Evolutionary conservation across 2,797 vertebrate genomes (phyloP), one percentile per base, ranked within the genome.

Genomic region (Acrocephalus scirpaceus): DNA sequence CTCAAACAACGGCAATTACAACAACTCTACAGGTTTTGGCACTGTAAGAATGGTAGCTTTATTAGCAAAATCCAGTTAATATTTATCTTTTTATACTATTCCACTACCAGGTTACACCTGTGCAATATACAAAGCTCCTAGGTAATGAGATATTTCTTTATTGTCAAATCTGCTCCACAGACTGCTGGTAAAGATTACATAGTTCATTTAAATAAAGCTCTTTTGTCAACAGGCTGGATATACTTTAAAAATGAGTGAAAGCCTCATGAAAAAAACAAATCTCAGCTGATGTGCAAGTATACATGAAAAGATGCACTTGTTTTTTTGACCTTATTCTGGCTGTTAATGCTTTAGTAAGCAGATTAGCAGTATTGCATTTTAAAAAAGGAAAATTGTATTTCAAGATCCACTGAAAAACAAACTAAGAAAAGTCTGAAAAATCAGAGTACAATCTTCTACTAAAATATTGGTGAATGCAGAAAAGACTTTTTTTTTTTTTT

Each of bases 1-100:
- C 82, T 96, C 96, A 97, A 97, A 98, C 96, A 97, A 97, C n/a
- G 14, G 85, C 96, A 97, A 98, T 97, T 97, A 97, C 84, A 97
- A 93, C 90, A 93, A 89, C 85, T 96, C 82, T 62, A 83, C 95
- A 96, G 94, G 95, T 92, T 97, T 96, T 94, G 90, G 86, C 53
- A 26, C 22, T 38, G 76, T 45, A 91, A 92, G 91, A 95, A 95
- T 91, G 95, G 90, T 91, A 97, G 96, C 96, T 90, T 96, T 83
- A 97, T 93, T 95, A 95, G 67, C 32, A 95, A 97, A 98, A 97
- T 94, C 88, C 79, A 95, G 95, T 80, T 97, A 97, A 96, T 96
- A 96, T 90, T 95, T 89, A 94, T 97, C 87, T 97, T 97, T 97
- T 97, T 94, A 74, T 92, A 95, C 93, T 86, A 94, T 86, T 95